Base-by-base conservation (phyloP, 2,888 invertebrate species). In the Hirtodrosophila cameraria region DNA sequence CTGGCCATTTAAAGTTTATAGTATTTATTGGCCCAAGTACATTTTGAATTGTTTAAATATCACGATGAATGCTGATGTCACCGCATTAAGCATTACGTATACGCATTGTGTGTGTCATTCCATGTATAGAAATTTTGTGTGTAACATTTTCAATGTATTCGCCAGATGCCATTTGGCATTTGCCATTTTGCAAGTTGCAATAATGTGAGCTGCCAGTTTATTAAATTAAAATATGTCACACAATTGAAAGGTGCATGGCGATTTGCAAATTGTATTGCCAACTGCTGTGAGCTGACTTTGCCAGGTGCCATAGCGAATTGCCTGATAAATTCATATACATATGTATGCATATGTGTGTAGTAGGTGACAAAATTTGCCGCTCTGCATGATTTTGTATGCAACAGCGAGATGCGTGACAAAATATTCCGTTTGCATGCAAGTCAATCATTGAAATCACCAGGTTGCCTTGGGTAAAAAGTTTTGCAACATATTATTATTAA, bases 171-270 rank as follows among this genome's bases (percentile, higher is more conserved):
- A 42, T 23, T 55, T 42, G 50, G 13, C 27, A 42, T 23, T 55
- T 42, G 54, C n/a, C 50, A 74, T 61, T 39, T 30, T 42, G 53
- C 7, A 35, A 53, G 55, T 52, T 57, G 45, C 52, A 65, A 41
- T 52, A 55, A 55, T 50, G 74, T 35, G 36, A 57, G 38, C 58
- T 52, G 48, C 8, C 55, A 61, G 68, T 42, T 78, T 77, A 67
- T 78, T 67, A 70, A 80, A 80, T 77, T 77, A 74, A 71, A 80
- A 71, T 70, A 72, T 72, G 66, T 71, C 65, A 55, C 41, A 71
- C 67, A 53, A 71, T 63, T 57, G 64, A 54, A 58, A 55, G 63
- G 42, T 58, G 63, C 58, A 48, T 59, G 54, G 57, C 65, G 61
- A 78, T 74, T 74, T 66, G 68, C 61, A 77, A 78, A 77, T 75